Evolutionary conservation across 2,113 vertebrate species (phyloP).

Genomic region (Oenanthe melanoleuca): DNA sequence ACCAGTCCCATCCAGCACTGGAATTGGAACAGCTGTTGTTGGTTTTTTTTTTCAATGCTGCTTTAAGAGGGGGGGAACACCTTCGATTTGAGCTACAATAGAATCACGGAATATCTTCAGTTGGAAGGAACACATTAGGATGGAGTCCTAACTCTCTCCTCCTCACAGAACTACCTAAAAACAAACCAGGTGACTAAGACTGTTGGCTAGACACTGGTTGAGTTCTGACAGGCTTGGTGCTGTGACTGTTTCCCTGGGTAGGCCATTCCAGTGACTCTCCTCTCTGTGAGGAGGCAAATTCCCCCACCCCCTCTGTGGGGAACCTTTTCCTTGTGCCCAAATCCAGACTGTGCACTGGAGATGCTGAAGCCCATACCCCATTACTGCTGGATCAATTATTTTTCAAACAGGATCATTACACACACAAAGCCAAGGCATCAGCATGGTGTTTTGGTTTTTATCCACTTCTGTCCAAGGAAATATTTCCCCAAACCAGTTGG

Average conservation of each 20-base stretch:
- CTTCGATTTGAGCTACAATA: not conserved
- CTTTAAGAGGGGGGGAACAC: not conserved
- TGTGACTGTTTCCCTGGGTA: accelerated
- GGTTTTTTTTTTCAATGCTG: not conserved
- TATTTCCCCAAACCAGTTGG: too few relatives aligned
- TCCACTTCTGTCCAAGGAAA: too few relatives aligned
- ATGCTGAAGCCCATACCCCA: accelerated
- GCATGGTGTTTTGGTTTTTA: accelerated
- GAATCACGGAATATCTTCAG: not conserved
- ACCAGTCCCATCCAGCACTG: not conserved
- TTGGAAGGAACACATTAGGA: not conserved
- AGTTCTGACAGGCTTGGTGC: not conserved
- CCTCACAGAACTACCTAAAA: not conserved
- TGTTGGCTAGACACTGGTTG: accelerated
- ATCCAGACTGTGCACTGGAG: not conserved
- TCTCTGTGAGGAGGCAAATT: not conserved
- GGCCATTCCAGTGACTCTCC: not conserved
- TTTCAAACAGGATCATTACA: not conserved
- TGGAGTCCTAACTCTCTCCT: not conserved
- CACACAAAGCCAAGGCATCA: not conserved
- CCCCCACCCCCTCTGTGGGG: not conserved
- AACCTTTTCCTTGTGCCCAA: not conserved
- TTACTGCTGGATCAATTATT: not conserved
- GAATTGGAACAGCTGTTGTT: not conserved
- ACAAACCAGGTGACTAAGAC: not conserved